Percentiles rank a stretch among this genome's conserved stretches.
Evolutionary conservation across 2,888 invertebrate genomes (phyloP).

Genomic region (Scrobipalpa costella): DNA sequence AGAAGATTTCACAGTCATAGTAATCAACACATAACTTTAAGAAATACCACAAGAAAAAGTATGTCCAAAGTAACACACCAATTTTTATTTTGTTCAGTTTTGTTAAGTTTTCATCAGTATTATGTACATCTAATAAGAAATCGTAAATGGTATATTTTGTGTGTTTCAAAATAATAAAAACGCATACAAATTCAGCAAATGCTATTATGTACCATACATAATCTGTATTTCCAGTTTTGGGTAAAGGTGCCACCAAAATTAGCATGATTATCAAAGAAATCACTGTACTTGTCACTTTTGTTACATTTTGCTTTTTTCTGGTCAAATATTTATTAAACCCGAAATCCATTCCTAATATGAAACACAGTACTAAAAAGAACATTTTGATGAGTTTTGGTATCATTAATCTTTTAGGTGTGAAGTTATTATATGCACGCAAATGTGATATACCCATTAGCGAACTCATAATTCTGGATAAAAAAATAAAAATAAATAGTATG

Average conservation of each 20-base stretch:
- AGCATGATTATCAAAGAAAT: neutral
- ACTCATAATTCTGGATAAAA: neutral
- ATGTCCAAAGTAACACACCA: neutral
- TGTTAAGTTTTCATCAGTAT: neutral
- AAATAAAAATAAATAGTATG: neutral
- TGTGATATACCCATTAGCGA: neutral
- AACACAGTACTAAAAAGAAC: neutral
- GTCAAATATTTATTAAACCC: neutral
- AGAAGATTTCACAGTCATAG: neutral
- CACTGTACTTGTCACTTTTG: neutral
- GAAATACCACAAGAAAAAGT: neutral
- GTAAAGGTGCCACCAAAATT: neutral
- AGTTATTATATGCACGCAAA: neutral
- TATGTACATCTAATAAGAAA: neutral
- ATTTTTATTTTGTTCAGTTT: neutral
- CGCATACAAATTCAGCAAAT: neutral
- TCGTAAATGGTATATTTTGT: slow-evolving; percentile 1
- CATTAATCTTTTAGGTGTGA: neutral
- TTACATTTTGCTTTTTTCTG: neutral
- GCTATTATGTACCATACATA: neutral
- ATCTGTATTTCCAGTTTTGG: neutral
- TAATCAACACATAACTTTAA: neutral
- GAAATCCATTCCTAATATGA: neutral
- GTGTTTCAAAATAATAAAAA: neutral
- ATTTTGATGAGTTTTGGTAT: neutral